These are phyloP conservation scores for Linhomoeus sp. DNA, from an alignment of 2,888 invertebrate species.

Conservation along the genomic window DNA sequence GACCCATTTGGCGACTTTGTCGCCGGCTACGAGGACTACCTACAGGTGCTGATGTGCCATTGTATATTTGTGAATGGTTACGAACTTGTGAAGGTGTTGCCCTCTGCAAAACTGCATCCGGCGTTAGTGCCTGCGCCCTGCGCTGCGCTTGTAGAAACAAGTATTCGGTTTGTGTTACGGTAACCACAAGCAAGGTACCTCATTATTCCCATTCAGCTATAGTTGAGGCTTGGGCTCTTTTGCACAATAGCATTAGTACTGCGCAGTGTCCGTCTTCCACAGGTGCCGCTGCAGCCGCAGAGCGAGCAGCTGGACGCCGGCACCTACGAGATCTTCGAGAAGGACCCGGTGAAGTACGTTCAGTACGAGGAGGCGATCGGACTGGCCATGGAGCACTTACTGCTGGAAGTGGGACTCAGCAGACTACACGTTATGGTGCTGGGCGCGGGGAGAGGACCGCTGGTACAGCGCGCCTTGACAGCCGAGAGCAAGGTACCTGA, in stretches of 20 bases:
- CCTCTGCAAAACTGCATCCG: too few relatives aligned
- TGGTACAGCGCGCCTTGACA: conserved; percentile 67
- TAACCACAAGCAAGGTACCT: too few relatives aligned
- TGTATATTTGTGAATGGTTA: too few relatives aligned
- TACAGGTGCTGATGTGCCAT: conserved; percentile 43
- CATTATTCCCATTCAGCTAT: background rate
- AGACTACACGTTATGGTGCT: conserved; percentile 54
- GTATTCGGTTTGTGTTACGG: too few relatives aligned
- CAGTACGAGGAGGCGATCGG: conserved; percentile 23
- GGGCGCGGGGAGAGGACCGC: conserved; percentile 82
- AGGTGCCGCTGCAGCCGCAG: conserved; percentile 63
- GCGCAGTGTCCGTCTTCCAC: background rate
- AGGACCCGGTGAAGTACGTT: conserved; percentile 80
- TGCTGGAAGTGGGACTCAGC: background rate
- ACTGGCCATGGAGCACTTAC: conserved; percentile 10
- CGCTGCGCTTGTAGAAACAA: too few relatives aligned
- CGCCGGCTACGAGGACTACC: conserved; percentile 68
- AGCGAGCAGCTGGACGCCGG: conserved; percentile 83
- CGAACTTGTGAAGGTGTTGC: too few relatives aligned
- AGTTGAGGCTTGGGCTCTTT: background rate
- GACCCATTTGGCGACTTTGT: background rate
- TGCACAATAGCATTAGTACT: background rate
- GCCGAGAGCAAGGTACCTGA: conserved; percentile 35
- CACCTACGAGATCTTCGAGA: conserved; percentile 94
- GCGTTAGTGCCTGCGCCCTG: too few relatives aligned